Evolutionary conservation across 1,140 invertebrate genomes (phyloP).

Genomic region (Bombus breviceps): DNA sequence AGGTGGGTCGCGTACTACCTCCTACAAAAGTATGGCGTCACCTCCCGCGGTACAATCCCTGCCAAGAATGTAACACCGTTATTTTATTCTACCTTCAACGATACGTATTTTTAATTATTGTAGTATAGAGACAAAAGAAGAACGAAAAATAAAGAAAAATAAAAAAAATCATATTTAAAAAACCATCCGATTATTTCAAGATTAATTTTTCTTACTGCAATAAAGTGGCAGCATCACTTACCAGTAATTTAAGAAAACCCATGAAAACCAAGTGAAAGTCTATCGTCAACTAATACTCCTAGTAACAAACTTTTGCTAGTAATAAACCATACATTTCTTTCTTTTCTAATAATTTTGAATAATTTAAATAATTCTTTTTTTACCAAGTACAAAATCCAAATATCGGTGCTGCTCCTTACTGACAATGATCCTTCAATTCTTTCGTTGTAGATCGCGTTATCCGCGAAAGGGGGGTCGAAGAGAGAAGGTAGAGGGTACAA

Average conservation of each 20-base stretch:
- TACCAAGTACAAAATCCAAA: neutral
- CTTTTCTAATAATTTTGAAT: neutral
- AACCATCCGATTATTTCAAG: constrained; percentile 27
- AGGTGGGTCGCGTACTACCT: constrained; percentile 80
- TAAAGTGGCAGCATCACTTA: neutral
- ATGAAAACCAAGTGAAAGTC: too few species aligned
- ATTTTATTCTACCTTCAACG: constrained; percentile 43
- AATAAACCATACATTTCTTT: too few species aligned
- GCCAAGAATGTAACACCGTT: constrained; percentile 61
- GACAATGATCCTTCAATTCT: constrained; percentile 15
- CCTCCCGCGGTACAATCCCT: constrained; percentile 70
- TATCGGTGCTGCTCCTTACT: neutral
- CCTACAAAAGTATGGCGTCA: constrained; percentile 77
- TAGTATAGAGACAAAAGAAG: neutral
- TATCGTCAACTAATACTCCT: too few species aligned
- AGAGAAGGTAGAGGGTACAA: neutral
- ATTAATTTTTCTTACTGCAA: constrained; percentile 63
- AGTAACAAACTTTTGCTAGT: too few species aligned
- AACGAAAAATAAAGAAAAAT: neutral
- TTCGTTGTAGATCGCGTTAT: constrained; percentile 26
- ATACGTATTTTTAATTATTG: constrained; percentile 38
- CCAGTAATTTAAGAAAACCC: too few species aligned
- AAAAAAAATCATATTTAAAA: too few species aligned
- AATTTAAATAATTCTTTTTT: neutral
- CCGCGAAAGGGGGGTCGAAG: neutral